phyloP scores from a whole-genome alignment of 1,140 invertebrate genomes.

The Asbolus verrucosus region DNA sequence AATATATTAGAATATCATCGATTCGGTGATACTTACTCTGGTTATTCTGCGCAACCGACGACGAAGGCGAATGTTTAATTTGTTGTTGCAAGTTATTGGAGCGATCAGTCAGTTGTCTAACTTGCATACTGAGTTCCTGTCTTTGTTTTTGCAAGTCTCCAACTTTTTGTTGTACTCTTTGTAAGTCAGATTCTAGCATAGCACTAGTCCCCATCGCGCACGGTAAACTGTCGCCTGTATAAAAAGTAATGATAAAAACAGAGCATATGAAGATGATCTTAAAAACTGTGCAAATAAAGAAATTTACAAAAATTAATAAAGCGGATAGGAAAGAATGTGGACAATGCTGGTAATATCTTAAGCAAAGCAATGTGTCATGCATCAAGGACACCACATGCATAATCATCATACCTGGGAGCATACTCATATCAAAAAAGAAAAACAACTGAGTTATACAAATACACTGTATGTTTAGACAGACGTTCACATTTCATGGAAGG shows the following conservation, averaged over 20 bases:
- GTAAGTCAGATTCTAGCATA: slow-evolving; percentile 72
- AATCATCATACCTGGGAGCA: too few species aligned
- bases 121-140: slow-evolving; percentile 84
- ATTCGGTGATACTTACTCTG: slow-evolving; percentile 13
- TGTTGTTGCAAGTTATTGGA: slow-evolving; percentile 71
- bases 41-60: not conserved
- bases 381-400: slow-evolving; percentile 9
- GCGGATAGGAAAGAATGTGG: not conserved
- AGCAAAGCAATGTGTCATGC: slow-evolving; percentile 27
- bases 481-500: too few species aligned
- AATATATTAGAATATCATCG: too few species aligned
- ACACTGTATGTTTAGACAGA: too few species aligned
- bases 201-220: slow-evolving; percentile 60
- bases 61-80: slow-evolving; percentile 64
- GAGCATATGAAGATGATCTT: not conserved
- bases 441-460: too few species aligned
- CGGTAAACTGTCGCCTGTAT: slow-evolving; percentile 62
- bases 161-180: slow-evolving; percentile 85
- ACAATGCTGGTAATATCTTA: slow-evolving; percentile 1
- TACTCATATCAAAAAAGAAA: not conserved
- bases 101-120: slow-evolving; percentile 83
- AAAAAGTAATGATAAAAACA: slow-evolving; percentile 43
- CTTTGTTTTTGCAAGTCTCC: slow-evolving; percentile 86
- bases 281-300: not conserved
- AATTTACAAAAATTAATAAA: not conserved